Evolutionary conservation across 92 coral and sea anemone genomes (phyloP).

Genomic region (Pocillopora meandrina): DNA sequence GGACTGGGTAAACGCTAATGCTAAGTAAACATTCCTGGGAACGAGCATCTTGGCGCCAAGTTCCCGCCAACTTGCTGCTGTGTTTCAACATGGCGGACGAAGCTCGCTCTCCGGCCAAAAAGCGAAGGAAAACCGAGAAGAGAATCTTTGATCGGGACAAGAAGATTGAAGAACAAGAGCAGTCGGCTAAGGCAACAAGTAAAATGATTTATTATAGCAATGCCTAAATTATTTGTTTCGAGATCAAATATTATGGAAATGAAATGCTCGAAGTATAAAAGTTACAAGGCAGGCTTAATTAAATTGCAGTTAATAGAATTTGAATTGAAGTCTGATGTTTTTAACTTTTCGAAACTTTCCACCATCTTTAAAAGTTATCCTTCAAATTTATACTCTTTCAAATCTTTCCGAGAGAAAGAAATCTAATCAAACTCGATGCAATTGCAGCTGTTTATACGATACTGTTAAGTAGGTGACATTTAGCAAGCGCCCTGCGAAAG

Average conservation of each 20-base stretch:
- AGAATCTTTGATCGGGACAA: neutral
- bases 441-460: no score
- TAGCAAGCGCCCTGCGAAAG: no score
- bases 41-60: neutral
- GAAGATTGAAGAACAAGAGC: neutral
- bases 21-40: constrained; percentile 3
- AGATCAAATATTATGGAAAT: neutral
- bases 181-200: neutral
- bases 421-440: no score
- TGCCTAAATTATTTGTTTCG: neutral
- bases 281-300: no score
- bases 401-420: no score
- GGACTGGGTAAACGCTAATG: no score
- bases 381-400: no score
- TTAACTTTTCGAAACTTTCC: neutral
- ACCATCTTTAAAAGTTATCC: neutral
- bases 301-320: no score
- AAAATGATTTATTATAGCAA: neutral
- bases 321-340: no score
- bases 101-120: constrained; percentile 9
- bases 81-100: constrained; percentile 46
- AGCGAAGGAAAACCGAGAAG: constrained; percentile 33
- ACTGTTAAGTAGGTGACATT: no score
- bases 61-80: constrained; percentile 10
- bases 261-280: no score